phyloP scores from a whole-genome alignment of 53 echinoderm and acorn worm species.

The Antedon mediterranea region DNA sequence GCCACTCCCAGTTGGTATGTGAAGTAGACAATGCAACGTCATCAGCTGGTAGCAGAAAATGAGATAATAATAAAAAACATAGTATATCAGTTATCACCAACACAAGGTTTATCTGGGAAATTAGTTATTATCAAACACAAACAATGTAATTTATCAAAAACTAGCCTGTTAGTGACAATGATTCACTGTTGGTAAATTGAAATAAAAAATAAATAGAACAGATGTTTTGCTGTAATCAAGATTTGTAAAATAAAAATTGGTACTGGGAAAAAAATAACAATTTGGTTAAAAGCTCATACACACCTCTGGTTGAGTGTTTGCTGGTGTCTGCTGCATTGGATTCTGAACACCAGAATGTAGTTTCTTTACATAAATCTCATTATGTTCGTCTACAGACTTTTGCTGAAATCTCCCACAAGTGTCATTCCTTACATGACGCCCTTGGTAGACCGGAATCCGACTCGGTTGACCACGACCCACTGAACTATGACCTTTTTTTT shows the following conservation, averaged over 20 bases:
- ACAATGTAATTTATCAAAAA: no score
- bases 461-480: background rate
- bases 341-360: background rate
- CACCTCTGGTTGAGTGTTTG: background rate
- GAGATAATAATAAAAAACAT: background rate
- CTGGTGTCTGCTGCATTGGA: background rate
- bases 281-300: no score
- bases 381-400: background rate
- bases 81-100: background rate
- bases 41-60: conserved; percentile 26
- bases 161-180: no score
- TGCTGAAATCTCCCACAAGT: background rate
- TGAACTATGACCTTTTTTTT: no score
- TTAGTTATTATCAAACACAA: background rate
- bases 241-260: no score
- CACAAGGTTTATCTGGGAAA: no score
- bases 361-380: background rate
- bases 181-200: no score
- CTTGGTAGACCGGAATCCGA: background rate
- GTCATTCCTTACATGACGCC: background rate
- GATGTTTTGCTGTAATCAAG: no score
- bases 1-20: conserved; percentile 54
- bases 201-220: no score
- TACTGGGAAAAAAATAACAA: no score
- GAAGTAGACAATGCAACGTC: conserved; percentile 58